Evolutionary conservation across 2,888 invertebrate genomes (phyloP), one percentile per base, ranked within the genome.

Genomic region (Caenorhabditis sp.): DNA sequence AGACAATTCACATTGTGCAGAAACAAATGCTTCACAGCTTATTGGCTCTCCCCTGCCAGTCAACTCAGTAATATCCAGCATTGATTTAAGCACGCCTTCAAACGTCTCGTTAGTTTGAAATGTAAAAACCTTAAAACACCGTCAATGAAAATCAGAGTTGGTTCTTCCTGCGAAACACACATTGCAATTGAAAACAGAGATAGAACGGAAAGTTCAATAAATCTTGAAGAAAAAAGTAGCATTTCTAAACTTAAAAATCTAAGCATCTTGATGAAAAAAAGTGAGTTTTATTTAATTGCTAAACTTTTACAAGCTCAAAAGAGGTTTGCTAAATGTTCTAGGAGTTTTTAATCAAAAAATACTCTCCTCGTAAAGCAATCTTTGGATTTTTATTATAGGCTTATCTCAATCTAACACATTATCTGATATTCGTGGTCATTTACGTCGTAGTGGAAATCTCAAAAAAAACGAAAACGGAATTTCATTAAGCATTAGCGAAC

Each of bases 381-480:
- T n/a, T n/a, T n/a, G n/a, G n/a, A n/a, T 18, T 32, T 28, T 50
- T 6, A 28, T 11, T 61, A 2, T 4, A 77, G 77, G 80, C 37
- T 53, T 81, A 18, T 53, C 69, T 1, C 81, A 81, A 62, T 81
- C 81, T 1, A 76, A 81, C 32, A 81, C 81, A 1, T 44, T 81
- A 15, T 70, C 76, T 9, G 81, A 81, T 47, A 65, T 81, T 9
- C 74, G 81, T 22, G 76, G 28, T 3, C 81, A 81, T 26, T 44
- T 81, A 4, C 68, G 76, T 32, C 68, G 76, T n/a, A 69, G 58
- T 15, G 53, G 62, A 8, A 69, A 64, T 3, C 0, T 44, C 3
- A 44, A 28, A 0, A 60, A 55, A 35, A 53, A 18, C 5, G 18
- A 62, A 15, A 26, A 15, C 4, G 53, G 47, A 11, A 44, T 76